phyloP scores from a whole-genome alignment of 2,113 vertebrate genomes.

The Salvelinus namaycush region DNA sequence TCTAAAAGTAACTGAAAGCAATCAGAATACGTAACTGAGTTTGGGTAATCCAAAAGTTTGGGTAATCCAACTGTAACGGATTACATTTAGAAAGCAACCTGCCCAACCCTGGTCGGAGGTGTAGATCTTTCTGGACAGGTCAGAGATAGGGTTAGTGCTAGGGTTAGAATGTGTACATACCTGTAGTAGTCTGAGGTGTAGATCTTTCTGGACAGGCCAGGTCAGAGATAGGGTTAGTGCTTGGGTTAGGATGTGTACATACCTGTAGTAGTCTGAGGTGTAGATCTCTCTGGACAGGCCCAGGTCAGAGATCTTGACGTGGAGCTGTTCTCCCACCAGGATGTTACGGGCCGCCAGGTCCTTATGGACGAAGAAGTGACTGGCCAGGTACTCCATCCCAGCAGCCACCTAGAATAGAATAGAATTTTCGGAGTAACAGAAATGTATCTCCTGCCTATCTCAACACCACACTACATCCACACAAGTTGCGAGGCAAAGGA shows the following conservation, averaged over 20 bases:
- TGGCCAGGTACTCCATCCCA: conserved; percentile 95
- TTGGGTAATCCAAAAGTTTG: too few species aligned
- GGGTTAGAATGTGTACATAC: too few species aligned
- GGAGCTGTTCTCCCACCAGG: conserved; percentile 93
- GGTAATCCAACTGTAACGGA: too few species aligned
- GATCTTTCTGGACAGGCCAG: conserved; percentile 92
- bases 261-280: conserved; percentile 87
- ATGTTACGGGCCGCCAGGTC: conserved; percentile 95
- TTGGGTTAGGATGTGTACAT: too few species aligned
- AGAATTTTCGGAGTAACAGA: too few species aligned
- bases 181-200: conserved; percentile 92
- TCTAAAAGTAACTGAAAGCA: too few species aligned
- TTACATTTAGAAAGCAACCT: too few species aligned
- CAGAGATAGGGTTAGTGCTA: conserved; percentile 76
- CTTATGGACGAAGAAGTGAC: conserved; percentile 93
- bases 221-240: conserved; percentile 80
- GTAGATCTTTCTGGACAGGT: conserved; percentile 93
- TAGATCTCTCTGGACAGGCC: conserved; percentile 95
- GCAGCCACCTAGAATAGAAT: conserved; percentile 76
- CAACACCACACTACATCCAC: too few species aligned
- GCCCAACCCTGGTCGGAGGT: conserved; percentile 81
- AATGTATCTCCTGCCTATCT: too few species aligned
- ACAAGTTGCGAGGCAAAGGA: too few species aligned
- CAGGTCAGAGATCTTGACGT: conserved; percentile 95
- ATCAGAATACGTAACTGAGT: too few species aligned